Conservation (phyloP, 2,888 invertebrate genomes). For the Homarus gammarus region DNA sequence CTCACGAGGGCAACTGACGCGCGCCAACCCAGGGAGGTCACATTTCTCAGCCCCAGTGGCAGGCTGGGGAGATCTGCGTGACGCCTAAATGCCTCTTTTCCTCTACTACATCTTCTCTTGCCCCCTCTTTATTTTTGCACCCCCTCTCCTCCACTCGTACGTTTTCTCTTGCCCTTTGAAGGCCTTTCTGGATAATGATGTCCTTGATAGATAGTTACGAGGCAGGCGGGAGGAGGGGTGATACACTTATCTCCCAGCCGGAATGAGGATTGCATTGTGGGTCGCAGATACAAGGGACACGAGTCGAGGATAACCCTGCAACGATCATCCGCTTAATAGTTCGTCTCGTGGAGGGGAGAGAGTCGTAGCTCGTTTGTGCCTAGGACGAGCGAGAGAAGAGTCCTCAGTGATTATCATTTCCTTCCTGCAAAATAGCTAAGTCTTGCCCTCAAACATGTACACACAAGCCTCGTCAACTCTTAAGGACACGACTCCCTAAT, state of each 20-base stretch:
- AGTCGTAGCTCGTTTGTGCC: no score
- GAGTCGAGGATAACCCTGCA: neutral
- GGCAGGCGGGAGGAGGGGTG: neutral
- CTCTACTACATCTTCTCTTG: conserved; percentile 34
- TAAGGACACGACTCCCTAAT: no score
- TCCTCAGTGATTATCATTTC: neutral
- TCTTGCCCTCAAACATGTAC: neutral
- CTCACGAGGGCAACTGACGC: conserved; percentile 52
- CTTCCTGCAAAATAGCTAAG: neutral
- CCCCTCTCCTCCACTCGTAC: neutral
- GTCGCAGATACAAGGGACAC: neutral
- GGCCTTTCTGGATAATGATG: conserved; percentile 38
- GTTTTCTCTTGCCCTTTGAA: conserved; percentile 10
- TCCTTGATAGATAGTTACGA: conserved; percentile 45
- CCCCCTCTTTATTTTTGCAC: conserved; percentile 14
- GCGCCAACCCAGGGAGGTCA: conserved; percentile 36
- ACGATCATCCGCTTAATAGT: neutral
- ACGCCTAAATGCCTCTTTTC: conserved; percentile 53
- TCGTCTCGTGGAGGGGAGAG: neutral
- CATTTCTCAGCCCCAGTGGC: conserved; percentile 51
- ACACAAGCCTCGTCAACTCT: neutral
- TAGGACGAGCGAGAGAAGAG: no score
- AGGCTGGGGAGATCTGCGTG: conserved; percentile 45
- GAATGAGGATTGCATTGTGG: neutral
- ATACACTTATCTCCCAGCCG: neutral